Evolutionary conservation across 2,888 invertebrate species (phyloP).

Genomic region (Tanypteryx hageni): DNA sequence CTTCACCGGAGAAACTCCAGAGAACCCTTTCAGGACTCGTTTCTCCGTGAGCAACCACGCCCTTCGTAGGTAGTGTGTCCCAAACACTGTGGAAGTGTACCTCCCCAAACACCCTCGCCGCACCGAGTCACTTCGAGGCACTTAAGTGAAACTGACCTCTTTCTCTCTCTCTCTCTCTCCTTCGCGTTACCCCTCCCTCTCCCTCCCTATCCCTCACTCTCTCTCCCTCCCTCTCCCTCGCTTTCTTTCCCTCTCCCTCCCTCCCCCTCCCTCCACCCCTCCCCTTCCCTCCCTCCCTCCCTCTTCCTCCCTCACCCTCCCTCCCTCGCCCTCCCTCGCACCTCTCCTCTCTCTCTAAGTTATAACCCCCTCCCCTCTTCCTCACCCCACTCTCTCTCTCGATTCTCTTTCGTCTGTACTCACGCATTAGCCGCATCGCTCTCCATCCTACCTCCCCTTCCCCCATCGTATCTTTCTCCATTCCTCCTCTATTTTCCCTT

Average conservation of each 20-base stretch:
- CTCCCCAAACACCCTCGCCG: neutral
- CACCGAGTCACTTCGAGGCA: neutral
- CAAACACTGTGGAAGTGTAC: conserved; percentile 12
- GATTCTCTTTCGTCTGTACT: neutral
- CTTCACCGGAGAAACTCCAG: neutral
- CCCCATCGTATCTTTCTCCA: neutral
- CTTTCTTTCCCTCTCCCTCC: neutral
- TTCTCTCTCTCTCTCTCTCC: neutral
- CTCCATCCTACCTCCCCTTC: neutral
- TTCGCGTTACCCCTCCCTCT: neutral
- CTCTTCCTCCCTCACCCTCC: neutral
- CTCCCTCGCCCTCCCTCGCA: neutral
- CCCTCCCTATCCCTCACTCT: neutral
- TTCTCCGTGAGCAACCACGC: neutral
- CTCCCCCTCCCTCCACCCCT: neutral
- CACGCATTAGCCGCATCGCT: neutral
- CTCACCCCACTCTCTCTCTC: neutral
- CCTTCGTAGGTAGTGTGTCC: neutral
- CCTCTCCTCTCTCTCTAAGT: too few species aligned
- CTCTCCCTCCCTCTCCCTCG: too few species aligned
- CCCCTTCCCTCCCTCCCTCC: neutral
- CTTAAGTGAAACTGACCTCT: conserved; percentile 2
- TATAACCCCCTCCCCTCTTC: too few species aligned
- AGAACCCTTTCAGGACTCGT: too few species aligned
- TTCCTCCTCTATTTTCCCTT: neutral